Evolutionary conservation across 2,888 invertebrate species (phyloP).

Genomic region (Tetragonula carbonaria): DNA sequence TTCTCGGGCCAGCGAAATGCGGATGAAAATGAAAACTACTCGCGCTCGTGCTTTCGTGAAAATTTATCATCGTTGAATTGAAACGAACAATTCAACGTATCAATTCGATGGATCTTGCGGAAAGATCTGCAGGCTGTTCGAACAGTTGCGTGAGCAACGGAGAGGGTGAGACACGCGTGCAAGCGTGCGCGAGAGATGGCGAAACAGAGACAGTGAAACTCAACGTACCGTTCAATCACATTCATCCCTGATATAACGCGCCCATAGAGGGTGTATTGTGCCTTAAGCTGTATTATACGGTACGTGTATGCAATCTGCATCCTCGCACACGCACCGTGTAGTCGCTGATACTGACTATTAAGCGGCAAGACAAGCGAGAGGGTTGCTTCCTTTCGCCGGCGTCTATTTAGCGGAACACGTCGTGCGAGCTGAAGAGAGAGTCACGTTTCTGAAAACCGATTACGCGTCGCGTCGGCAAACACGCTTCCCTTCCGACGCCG

Average conservation of each 20-base stretch:
- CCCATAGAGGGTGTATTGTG: constrained; percentile 48
- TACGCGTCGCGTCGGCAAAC: constrained; percentile 14
- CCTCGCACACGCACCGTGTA: constrained; percentile 48
- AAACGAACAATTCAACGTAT: background rate
- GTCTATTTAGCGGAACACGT: constrained; percentile 11
- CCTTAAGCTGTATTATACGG: constrained; percentile 67
- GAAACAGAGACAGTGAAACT: constrained; percentile 50
- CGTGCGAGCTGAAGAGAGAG: background rate
- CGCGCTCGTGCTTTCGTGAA: too few relatives aligned
- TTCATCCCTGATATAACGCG: constrained; percentile 56
- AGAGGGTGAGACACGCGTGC: background rate
- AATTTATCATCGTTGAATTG: too few relatives aligned
- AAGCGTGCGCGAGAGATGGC: constrained; percentile 22
- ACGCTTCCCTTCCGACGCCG: background rate
- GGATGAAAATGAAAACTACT: too few relatives aligned
- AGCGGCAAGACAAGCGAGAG: constrained; percentile 42
- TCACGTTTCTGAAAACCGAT: constrained; percentile 37
- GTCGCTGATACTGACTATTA: constrained; percentile 62
- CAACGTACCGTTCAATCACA: constrained; percentile 68
- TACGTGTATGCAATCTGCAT: constrained; percentile 65
- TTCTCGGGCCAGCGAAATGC: too few relatives aligned
- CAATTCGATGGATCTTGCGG: background rate
- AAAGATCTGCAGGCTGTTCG: background rate
- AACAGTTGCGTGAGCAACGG: background rate
- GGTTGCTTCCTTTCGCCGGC: constrained; percentile 26